Evolutionary conservation across 2,797 vertebrate genomes (phyloP), one percentile per base, ranked within the genome.

Genomic region (Gallinago stenura): DNA sequence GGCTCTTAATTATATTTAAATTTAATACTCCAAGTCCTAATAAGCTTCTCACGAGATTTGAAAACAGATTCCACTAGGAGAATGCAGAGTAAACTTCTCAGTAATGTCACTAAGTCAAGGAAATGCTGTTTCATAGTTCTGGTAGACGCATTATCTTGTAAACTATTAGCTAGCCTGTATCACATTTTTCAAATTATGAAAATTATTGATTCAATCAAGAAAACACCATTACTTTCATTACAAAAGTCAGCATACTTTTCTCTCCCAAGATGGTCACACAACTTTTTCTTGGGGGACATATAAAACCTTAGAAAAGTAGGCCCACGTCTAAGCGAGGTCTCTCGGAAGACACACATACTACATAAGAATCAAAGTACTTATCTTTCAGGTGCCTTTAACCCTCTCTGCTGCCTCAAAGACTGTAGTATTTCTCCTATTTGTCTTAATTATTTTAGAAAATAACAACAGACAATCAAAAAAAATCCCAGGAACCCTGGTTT

Each of bases 301-400:
- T 21, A 37, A 45, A 56, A 15, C 39, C 31, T 37, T 12, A 7
- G 33, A 33, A 62, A 14, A 41, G 1, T 6, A n/a, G 18, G 22
- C 9, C 4, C 14, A 7, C 5, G 9, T 33, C 9, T 53, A 43
- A 60, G 15, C 18, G 10, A 45, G 9, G 9, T 19, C 45, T 33
- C n/a, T 68, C 48, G 21, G 25, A 61, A 61, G 31, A 56, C 25
- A 25, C 41, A 43, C 41, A 43, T 17, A 43, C 16, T 9, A 43
- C 1, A 2, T 22, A 65, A 39, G 14, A 78, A 71, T 12, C 2
- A 0, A 50, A 62, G 8, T 26, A 31, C 10, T 24, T n/a, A 4
- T 28, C 16, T 72, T 62, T 56, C 60, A 39, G 12, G 10, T 61
- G 15, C 41, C 10, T 73, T 66, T 56, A 56, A 57, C 8, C 13